Evolutionary conservation across 2,113 vertebrate species (phyloP), one percentile per base, ranked within the genome.

Genomic region (Oxyura jamaicensis): DNA sequence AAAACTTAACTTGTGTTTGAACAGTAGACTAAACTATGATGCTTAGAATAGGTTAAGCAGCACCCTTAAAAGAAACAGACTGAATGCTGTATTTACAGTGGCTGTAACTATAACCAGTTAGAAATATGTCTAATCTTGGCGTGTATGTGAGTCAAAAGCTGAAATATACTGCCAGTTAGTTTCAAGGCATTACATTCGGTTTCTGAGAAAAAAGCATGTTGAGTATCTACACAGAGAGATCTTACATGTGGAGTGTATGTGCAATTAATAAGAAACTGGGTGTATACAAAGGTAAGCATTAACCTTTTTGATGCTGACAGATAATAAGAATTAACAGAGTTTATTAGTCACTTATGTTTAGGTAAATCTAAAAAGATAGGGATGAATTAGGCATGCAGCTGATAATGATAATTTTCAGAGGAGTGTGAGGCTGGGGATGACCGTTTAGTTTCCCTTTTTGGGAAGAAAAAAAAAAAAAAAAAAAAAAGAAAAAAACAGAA

Each of bases 121-220:
- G 87, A 96, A 95, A 81, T 89, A 91, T 31, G 92, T 91, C 86
- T 71, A 66, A 74, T 89, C 56, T 78, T 78, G 73, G 91, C 58
- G 53, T 48, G n/a, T 8, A 42, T 39, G n/a, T 52, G 50, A 91
- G 60, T 84, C 69, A 79, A 69, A 83, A 86, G n/a, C 36, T 80
- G 65, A 95, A 88, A 92, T 83, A 83, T 63, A 86, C 76, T 83
- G 77, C 33, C 91, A 86, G 59, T 35, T 86, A 62, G 86, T 91
- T 81, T 74, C 67, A 86, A 93, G 67, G 48, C 35, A 56, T 59
- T 71, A 10, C 46, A 53, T 86, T 73, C 2, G 6, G 21, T 73
- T 90, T 92, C 86, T 66, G 55, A 58, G 83, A 86, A 86, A 33
- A 92, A 44, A 33, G 56, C 13, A 46, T 69, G 39, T 31, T 66